Conservation (phyloP, 1,140 invertebrate species). For the Trichonephila inaurata region DNA sequence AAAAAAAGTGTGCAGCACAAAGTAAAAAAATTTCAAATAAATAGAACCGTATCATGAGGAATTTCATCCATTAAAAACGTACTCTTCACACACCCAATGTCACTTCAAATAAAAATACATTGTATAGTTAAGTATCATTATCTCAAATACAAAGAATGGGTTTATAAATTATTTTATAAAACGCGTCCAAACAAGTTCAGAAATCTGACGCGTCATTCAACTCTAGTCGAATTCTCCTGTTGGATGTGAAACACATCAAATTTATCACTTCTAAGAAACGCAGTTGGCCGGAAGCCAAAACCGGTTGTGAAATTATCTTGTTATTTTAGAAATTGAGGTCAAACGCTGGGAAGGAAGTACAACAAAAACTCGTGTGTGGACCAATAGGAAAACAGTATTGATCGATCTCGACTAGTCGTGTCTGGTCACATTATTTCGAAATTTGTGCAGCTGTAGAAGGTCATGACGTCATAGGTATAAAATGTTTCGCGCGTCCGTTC, state of each 20-base stretch:
- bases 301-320: neutral
- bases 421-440: neutral
- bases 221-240: neutral
- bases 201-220: neutral
- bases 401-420: neutral
- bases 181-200: too few species aligned
- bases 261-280: neutral
- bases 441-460: neutral
- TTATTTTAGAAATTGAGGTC: neutral
- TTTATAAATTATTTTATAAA: too few species aligned
- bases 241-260: neutral
- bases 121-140: too few species aligned
- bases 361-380: neutral
- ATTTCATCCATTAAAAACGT: too few species aligned
- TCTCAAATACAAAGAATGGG: too few species aligned
- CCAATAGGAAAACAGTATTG: neutral
- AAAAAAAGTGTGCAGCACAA: too few species aligned
- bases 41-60: too few species aligned
- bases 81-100: too few species aligned
- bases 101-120: too few species aligned
- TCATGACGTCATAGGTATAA: neutral
- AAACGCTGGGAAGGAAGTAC: neutral
- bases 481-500: neutral
- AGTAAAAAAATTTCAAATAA: too few species aligned
- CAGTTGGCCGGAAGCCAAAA: neutral